A percentile compares a stretch with the other conserved stretches of the same genome.
These are phyloP conservation scores for Nymphicus hollandicus DNA, from an alignment of 2,113 vertebrate species.

Conservation along the genomic window DNA sequence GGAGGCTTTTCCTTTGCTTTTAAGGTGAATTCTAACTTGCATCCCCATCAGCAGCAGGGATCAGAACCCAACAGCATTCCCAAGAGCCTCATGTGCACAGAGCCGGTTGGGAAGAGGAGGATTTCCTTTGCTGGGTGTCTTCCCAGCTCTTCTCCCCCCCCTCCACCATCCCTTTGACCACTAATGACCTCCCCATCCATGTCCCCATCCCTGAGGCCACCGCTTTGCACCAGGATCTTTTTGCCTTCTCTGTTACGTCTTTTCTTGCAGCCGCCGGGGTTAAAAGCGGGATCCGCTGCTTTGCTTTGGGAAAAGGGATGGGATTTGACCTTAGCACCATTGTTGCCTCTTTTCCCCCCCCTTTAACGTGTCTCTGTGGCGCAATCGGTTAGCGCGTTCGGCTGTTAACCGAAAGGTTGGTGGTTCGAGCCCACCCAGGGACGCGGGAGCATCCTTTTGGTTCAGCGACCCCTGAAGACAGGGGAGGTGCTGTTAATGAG, in stretches of 20 bases:
- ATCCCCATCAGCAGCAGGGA: no score
- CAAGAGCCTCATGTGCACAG: no score
- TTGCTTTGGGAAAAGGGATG: no score
- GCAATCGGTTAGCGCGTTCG: slow-evolving; percentile 69
- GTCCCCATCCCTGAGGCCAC: background rate
- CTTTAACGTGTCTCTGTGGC: background rate
- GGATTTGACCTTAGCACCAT: background rate
- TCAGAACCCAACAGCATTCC: background rate
- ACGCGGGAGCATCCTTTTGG: background rate
- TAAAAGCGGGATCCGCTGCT: background rate
- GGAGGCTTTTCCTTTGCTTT: background rate
- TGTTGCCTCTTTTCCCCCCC: rapidly evolving
- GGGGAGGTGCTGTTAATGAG: background rate
- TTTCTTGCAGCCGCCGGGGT: background rate
- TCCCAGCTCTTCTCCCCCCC: background rate
- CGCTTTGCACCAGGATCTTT: background rate
- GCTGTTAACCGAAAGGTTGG: slow-evolving; percentile 76
- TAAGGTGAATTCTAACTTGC: background rate
- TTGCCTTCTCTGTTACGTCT: no score
- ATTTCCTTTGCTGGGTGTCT: background rate
- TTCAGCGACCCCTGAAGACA: rapidly evolving
- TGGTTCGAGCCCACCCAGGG: slow-evolving; percentile 75
- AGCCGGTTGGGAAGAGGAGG: background rate
- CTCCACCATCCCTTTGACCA: background rate
- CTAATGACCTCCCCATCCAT: background rate